phyloP scores from a whole-genome alignment of 2,797 vertebrate genomes.

The Aphelocoma californica region DNA sequence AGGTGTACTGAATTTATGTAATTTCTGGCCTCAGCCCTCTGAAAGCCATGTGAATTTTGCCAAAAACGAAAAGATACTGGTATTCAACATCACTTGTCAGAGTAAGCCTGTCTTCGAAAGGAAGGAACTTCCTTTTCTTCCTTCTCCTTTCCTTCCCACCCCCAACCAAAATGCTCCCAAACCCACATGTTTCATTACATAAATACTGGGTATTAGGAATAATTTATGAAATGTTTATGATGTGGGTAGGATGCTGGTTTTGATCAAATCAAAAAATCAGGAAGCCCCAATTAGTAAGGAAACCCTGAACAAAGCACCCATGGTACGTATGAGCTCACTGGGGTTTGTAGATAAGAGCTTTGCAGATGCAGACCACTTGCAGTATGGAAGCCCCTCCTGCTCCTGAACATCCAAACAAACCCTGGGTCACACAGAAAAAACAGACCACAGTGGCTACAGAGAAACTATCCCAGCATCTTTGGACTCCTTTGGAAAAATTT shows the following conservation, averaged over 20 bases:
- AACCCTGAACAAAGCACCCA: neutral
- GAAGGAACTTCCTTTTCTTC: neutral
- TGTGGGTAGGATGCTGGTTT: neutral
- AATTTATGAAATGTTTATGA: neutral
- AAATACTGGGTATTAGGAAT: neutral
- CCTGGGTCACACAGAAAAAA: neutral
- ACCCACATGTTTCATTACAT: neutral
- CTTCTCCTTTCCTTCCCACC: neutral
- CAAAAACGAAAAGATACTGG: neutral
- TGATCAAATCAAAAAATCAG: neutral
- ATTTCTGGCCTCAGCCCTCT: neutral
- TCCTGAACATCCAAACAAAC: neutral
- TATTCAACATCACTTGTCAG: neutral
- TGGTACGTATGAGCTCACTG: accelerated
- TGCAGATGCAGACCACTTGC: neutral
- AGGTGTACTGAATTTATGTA: neutral
- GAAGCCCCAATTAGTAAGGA: neutral
- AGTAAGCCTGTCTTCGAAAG: neutral
- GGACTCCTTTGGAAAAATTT: neutral
- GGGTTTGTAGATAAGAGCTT: neutral
- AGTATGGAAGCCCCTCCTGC: neutral
- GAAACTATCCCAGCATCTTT: neutral
- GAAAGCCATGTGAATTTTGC: neutral
- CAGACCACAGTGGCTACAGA: neutral
- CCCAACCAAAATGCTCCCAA: neutral